Evolutionary conservation across 2,888 invertebrate genomes (phyloP), one percentile per base, ranked within the genome.

Genomic region (Ophraella communa): DNA sequence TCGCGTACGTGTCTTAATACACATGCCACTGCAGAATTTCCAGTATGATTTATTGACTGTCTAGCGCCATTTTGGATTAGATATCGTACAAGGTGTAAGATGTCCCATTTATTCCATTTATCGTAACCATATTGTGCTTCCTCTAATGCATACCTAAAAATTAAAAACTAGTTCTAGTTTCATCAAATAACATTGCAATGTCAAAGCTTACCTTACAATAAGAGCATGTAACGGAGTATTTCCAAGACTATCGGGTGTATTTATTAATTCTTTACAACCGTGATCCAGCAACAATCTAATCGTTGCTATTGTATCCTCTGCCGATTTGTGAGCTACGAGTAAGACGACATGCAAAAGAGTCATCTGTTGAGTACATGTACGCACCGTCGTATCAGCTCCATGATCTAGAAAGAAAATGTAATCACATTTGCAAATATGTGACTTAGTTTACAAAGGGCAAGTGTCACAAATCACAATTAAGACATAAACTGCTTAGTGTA

Each of bases 41-140:
- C 89, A 0, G 86, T 82, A 74, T 90, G 90, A 78, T 90, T 90
- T 55, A 90, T 90, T 5, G 89, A 89, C 59, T 86, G 87, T 70
- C 87, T 85, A 11, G 89, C 89, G 47, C 90, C 88, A 74, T 88
- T 86, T 78, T 87, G 87, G 35, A 89, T 79, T 59, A 89, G 78
- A 73, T 81, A 82, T 11, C 88, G 81, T 30, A 91, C 88, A 72
- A 91, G 83, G 79, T 90, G 89, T 57, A 91, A 80, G 51, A 91
- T 88, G 77, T 91, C 91, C 87, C 91, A 90, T 76, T 91, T 90
- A 74, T 88, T 89, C 90, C 89, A 90, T 67, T 88, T 88, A 73
- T 88, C 87, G 73, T 89, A 88, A 5, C 89, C 89, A 74, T 88
- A 89, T 63, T 80, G 78, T 14, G 88, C 88, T 78, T 91, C 90